Evolutionary conservation across 2,113 vertebrate species (phyloP), one percentile per base, ranked within the genome.

Genomic region (Cryptomyrus ogoouensis): DNA sequence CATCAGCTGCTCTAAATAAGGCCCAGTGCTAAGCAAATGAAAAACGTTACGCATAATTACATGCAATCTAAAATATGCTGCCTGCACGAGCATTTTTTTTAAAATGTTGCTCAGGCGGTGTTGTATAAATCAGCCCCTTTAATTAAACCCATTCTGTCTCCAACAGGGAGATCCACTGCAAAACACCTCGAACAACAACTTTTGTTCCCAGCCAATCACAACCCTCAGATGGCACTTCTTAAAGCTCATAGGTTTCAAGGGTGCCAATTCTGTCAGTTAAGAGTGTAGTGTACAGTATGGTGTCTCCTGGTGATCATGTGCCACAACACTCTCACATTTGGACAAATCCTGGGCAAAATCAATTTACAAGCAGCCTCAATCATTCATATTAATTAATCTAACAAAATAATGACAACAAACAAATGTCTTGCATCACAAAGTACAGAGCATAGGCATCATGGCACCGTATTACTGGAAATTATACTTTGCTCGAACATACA

Each of bases 1-100:
- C 42, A 84, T 84, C 83, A 84, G 8, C 24, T 12, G 24, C 83
- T 84, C 83, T 10, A 19, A 46, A 46, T 84, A 84, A 84, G 83
- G 83, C 83, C 39, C 83, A 44, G 83, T 46, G 42, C 83, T 84
- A 47, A 84, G 83, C 15, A 47, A 84, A 84, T 84, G 10, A 80
- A 80, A 8, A 84, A 84, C 19, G 80, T 24, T 24, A 84, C 3
- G 24, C 44, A 47, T 84, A 84, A 84, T 84, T 84, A 84, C 83
- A 84, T 47, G 80, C 80, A 83, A 47, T 47, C 80, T 83, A 83
- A 83, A 83, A 83, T 83, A 47, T 84, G 44, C 44, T 84, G 83
- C 83, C 44, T n/a, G 83, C 83, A n/a, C 12, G 12, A 47, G 27
- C 19, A 44, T 83, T 39, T 42, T 84, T 62, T 47, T 47, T 84